Conservation (phyloP, 2,797 vertebrate species). For the Cirrhinus mrigala region DNA sequence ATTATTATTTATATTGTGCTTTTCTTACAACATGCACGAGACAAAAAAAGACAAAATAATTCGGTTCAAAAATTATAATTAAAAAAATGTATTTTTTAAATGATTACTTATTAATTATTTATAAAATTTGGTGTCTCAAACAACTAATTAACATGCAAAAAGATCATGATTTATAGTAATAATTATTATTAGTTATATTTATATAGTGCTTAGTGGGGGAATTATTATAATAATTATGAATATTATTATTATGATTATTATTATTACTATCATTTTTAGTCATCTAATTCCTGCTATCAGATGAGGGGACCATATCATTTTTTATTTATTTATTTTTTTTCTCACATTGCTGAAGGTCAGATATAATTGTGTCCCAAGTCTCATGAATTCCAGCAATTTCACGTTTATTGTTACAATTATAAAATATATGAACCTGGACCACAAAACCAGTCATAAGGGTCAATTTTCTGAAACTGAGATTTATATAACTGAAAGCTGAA, state of each 20-base stretch:
- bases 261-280: background rate
- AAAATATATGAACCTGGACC: too few relatives aligned
- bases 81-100: background rate
- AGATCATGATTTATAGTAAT: background rate
- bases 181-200: background rate
- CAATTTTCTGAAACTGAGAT: too few relatives aligned
- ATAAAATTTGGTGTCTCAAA: background rate
- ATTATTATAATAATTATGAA: background rate
- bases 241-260: background rate
- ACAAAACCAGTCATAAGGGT: too few relatives aligned
- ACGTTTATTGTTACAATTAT: background rate
- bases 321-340: background rate
- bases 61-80: background rate
- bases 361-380: background rate
- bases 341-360: background rate
- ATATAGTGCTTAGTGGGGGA: background rate
- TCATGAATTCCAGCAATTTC: background rate
- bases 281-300: background rate
- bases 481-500: too few relatives aligned
- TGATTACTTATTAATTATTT: background rate
- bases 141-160: background rate
- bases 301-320: background rate
- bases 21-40: background rate
- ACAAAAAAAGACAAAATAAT: background rate
- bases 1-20: background rate